Percentiles rank a stretch among this genome's conserved stretches.
These are phyloP conservation scores for Himalopsyche anomala DNA, from an alignment of 2,888 invertebrate species.

Conservation along the genomic window DNA sequence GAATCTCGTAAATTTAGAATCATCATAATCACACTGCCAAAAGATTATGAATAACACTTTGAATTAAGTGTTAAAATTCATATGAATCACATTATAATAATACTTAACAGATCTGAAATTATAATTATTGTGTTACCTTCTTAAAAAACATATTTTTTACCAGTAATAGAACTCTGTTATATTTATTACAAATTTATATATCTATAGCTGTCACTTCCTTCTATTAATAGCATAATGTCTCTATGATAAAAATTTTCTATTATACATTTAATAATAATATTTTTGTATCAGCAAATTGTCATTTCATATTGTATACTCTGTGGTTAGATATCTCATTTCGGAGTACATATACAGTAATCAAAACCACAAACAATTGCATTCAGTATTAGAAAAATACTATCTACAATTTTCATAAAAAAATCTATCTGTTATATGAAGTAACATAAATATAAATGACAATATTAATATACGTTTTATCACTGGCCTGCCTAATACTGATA, in stretches of 20 bases:
- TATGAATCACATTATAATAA: no score
- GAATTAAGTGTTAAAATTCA: no score
- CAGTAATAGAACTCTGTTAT: no score
- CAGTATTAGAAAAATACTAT: neutral
- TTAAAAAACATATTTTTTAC: no score
- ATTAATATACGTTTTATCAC: neutral
- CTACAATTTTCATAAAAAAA: neutral
- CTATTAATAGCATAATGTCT: neutral
- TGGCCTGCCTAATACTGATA: conserved; percentile 13
- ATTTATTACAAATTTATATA: no score
- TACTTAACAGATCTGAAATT: no score
- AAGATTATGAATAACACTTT: no score
- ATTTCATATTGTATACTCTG: neutral
- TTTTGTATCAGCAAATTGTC: neutral
- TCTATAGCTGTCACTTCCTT: neutral
- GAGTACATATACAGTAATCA: neutral
- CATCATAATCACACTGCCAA: no score
- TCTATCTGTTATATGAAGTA: neutral
- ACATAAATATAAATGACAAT: neutral
- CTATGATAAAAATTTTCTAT: neutral
- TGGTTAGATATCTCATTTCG: conserved; percentile 15
- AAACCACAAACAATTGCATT: conserved; percentile 20
- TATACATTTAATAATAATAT: neutral
- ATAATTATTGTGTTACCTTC: no score
- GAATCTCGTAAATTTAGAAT: no score